These are phyloP conservation scores for Pseudomyrmex flavicornis DNA, from an alignment of 1,140 invertebrate genomes.

Conservation along the genomic window DNA sequence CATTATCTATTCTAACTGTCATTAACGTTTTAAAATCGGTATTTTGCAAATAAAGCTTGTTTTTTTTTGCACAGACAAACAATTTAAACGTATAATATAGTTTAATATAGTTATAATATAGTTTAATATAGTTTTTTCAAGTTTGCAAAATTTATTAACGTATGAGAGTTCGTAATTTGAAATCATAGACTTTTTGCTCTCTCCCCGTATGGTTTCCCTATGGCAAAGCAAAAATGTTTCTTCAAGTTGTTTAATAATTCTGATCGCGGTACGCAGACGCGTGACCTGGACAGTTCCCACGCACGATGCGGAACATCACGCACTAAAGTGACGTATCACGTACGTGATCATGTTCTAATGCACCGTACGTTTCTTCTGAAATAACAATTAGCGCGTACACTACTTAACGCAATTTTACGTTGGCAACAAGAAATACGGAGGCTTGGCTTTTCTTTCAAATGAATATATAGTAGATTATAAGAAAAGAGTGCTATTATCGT, in stretches of 20 bases:
- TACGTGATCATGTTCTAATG: constrained; percentile 76
- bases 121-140: background rate
- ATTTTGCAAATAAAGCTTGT: background rate
- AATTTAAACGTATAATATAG: background rate
- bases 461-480: background rate
- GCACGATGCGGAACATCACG: constrained; percentile 71
- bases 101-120: no score
- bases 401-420: constrained; percentile 44
- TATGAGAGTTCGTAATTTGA: constrained; percentile 12
- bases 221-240: constrained; percentile 55
- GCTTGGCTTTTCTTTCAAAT: background rate
- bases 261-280: constrained; percentile 67
- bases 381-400: constrained; percentile 70
- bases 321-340: constrained; percentile 71
- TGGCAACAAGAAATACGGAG: background rate
- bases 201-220: constrained; percentile 16
- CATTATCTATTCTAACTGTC: background rate
- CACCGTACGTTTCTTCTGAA: constrained; percentile 68
- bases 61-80: background rate
- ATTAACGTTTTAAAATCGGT: no score
- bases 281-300: constrained; percentile 76
- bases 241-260: constrained; percentile 69
- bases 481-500: background rate
- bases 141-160: background rate
- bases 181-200: constrained; percentile 43